Conservation (phyloP, 2,888 invertebrate species). For the Erpobdella octoculata region DNA sequence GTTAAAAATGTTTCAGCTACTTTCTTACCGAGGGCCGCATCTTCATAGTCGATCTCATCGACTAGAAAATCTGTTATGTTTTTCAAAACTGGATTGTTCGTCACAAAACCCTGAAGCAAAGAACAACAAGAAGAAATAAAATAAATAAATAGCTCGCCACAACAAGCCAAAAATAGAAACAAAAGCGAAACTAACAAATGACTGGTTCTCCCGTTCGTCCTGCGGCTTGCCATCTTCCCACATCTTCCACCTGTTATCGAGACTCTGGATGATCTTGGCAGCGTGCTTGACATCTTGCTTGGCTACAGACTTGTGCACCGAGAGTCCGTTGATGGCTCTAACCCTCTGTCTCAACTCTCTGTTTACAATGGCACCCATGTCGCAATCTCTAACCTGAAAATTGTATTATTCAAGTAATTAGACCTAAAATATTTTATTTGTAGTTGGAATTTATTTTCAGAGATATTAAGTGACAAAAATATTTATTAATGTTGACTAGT, state of each 20-base stretch:
- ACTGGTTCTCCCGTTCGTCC: not conserved
- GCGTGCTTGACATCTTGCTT: slow-evolving; percentile 83
- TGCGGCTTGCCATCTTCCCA: too few species aligned
- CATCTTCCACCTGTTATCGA: slow-evolving; percentile 74
- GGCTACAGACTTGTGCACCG: slow-evolving; percentile 44
- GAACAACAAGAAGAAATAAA: too few species aligned
- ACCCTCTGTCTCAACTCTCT: slow-evolving; percentile 88
- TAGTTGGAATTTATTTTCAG: too few species aligned
- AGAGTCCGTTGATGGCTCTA: slow-evolving; percentile 60
- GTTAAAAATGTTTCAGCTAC: too few species aligned
- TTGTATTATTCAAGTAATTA: not conserved
- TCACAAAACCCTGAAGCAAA: slow-evolving; percentile 41
- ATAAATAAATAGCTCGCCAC: too few species aligned
- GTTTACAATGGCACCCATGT: slow-evolving; percentile 89
- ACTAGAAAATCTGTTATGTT: slow-evolving; percentile 95
- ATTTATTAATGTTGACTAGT: too few species aligned
- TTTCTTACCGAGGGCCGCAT: slow-evolving; percentile 61
- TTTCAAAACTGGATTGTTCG: slow-evolving; percentile 77
- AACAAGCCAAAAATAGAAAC: not conserved
- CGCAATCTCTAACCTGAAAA: slow-evolving; percentile 79
- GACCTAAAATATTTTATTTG: not conserved
- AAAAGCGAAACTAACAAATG: not conserved
- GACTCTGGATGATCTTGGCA: slow-evolving; percentile 79
- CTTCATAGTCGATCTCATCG: slow-evolving; percentile 95
- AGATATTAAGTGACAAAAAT: too few species aligned